Percentiles rank a stretch among this genome's conserved stretches.
phyloP scores from a whole-genome alignment of 2,888 invertebrate species.

The Heliothis peltigera region DNA sequence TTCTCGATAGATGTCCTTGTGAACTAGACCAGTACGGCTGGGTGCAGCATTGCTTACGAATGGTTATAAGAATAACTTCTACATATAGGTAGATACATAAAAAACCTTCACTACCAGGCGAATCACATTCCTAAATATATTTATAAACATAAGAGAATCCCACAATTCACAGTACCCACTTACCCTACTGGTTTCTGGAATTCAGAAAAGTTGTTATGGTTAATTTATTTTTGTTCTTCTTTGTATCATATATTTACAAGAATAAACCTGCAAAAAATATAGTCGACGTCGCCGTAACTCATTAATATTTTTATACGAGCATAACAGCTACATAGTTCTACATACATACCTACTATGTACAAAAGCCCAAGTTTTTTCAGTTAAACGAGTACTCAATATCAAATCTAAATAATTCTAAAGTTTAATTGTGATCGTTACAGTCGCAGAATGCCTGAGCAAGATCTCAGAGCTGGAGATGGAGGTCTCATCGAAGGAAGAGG shows the following conservation, averaged over 20 bases:
- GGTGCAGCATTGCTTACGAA: background rate
- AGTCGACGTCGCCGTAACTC: background rate
- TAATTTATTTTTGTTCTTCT: background rate
- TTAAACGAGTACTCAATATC: no score
- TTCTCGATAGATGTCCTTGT: background rate
- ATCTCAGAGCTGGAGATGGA: slow-evolving; percentile 90
- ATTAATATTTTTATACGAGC: no score
- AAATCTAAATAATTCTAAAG: no score
- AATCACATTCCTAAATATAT: background rate
- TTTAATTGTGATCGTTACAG: slow-evolving; percentile 68
- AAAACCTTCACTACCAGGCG: background rate
- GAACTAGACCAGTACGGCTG: background rate
- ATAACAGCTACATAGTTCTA: no score
- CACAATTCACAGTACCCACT: background rate
- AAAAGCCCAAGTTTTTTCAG: no score
- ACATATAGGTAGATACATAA: background rate
- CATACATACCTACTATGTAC: no score
- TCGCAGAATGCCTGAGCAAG: slow-evolving; percentile 90
- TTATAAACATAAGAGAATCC: background rate
- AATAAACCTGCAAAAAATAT: background rate
- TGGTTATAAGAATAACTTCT: background rate
- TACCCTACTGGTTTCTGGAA: no score
- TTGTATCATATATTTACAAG: background rate
- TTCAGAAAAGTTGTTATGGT: no score
- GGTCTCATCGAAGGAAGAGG: slow-evolving; percentile 87